These are phyloP conservation scores for Halictus rubicundus DNA, from an alignment of 1,140 invertebrate genomes.

Conservation along the genomic window DNA sequence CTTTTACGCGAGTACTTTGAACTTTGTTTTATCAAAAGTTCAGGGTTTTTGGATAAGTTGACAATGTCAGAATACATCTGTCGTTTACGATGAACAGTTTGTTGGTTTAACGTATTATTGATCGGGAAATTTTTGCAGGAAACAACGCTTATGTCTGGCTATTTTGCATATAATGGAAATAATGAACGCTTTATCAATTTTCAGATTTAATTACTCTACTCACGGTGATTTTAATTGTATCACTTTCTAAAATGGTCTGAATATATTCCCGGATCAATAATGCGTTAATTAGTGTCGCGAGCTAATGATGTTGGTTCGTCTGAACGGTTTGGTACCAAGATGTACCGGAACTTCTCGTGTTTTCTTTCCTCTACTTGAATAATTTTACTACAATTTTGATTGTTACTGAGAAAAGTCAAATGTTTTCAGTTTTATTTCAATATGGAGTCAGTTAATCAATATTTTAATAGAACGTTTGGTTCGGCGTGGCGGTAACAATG, in stretches of 20 bases:
- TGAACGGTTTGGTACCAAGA: neutral
- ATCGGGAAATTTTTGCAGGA: neutral
- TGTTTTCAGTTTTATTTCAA: too few relatives aligned
- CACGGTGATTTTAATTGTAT: neutral
- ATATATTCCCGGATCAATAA: too few relatives aligned
- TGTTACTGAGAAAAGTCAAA: too few relatives aligned
- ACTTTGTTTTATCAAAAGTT: neutral
- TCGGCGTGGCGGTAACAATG: too few relatives aligned
- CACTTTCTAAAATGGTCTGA: neutral
- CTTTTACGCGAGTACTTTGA: neutral
- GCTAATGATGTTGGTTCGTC: neutral
- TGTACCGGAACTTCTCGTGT: neutral
- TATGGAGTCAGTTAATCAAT: too few relatives aligned
- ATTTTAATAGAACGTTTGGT: too few relatives aligned
- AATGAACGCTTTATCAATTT: too few relatives aligned
- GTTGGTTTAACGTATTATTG: neutral
- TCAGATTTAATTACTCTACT: too few relatives aligned
- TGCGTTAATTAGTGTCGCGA: neutral
- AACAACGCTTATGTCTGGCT: too few relatives aligned
- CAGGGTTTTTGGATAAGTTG: neutral
- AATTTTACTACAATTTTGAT: too few relatives aligned
- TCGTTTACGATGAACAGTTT: neutral
- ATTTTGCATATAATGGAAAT: too few relatives aligned
- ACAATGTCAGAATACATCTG: neutral
- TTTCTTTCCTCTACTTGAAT: too few relatives aligned